Percentiles rank a stretch among this genome's conserved stretches.
phyloP scores from a whole-genome alignment of 2,888 invertebrate genomes.

The Listrodromus nycthemerus region DNA sequence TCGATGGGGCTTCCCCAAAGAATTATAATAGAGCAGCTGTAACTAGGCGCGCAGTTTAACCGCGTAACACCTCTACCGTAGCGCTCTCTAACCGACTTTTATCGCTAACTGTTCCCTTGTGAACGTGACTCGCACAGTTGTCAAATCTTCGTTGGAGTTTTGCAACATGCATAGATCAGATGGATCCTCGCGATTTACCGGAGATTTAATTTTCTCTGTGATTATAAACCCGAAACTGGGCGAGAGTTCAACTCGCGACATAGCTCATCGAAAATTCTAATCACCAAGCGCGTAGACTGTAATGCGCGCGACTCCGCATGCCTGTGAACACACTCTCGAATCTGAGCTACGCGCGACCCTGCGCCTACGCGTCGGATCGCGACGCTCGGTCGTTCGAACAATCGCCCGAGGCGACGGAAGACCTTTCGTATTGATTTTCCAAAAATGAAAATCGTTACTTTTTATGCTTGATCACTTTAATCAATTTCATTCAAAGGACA shows the following conservation, averaged over 20 bases:
- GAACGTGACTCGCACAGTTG: slow-evolving; percentile 12
- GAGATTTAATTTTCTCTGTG: not conserved
- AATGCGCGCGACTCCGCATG: slow-evolving; percentile 43
- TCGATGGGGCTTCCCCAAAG: slow-evolving; percentile 55
- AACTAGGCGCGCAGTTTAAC: slow-evolving; percentile 36
- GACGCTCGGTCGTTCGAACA: slow-evolving; percentile 17
- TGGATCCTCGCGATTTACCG: not conserved
- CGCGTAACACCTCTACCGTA: slow-evolving; percentile 30
- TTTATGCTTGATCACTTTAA: slow-evolving; percentile 50
- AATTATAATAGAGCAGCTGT: slow-evolving; percentile 56
- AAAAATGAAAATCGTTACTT: slow-evolving; percentile 17
- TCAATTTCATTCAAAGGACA: slow-evolving; percentile 48
- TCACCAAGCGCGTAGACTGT: slow-evolving; percentile 36
- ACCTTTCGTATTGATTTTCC: not conserved
- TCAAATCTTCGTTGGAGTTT: slow-evolving; percentile 3
- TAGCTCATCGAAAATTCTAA: slow-evolving; percentile 50
- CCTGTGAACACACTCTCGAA: slow-evolving; percentile 50
- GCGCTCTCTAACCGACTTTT: not conserved
- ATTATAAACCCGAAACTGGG: not conserved
- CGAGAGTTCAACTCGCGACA: not conserved
- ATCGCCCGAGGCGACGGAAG: not conserved
- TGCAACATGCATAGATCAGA: not conserved
- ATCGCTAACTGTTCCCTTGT: not conserved
- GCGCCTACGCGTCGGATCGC: slow-evolving; percentile 35
- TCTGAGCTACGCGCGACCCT: slow-evolving; percentile 23